Conservation (phyloP, 2,888 invertebrate species). For the Lasioglossum zephyrum region DNA sequence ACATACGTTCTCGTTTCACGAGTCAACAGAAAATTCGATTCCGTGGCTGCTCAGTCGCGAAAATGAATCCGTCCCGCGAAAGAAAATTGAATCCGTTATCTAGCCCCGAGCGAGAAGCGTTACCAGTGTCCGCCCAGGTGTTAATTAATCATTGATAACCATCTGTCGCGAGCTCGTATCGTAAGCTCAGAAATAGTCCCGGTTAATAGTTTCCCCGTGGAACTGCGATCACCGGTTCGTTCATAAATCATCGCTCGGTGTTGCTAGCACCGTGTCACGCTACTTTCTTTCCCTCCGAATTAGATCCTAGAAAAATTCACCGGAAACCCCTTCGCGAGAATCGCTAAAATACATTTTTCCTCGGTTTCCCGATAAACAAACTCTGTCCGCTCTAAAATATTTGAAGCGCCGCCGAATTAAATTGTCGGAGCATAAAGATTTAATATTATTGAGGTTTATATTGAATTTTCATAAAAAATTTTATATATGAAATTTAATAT, state of each 20-base stretch:
- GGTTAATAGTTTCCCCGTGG: slow-evolving; percentile 17
- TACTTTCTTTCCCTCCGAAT: not conserved
- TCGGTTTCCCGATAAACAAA: not conserved
- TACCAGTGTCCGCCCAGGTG: slow-evolving; percentile 18
- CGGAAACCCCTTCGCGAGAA: not conserved
- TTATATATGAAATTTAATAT: too few relatives aligned
- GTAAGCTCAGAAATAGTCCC: slow-evolving; percentile 40
- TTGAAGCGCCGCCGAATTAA: not conserved
- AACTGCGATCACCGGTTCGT: slow-evolving; percentile 25
- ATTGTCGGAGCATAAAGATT: not conserved
- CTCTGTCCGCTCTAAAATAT: not conserved
- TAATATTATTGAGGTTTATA: too few relatives aligned
- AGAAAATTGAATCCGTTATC: slow-evolving; percentile 45
- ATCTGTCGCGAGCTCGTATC: slow-evolving; percentile 32
- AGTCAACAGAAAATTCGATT: not conserved
- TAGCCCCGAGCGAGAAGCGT: slow-evolving; percentile 19
- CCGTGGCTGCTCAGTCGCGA: slow-evolving; percentile 20
- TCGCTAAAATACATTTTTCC: not conserved
- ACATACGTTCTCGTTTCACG: too few relatives aligned
- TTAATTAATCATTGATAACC: slow-evolving; percentile 48
- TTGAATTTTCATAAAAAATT: too few relatives aligned
- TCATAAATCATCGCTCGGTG: slow-evolving; percentile 48
- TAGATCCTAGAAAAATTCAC: not conserved
- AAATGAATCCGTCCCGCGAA: slow-evolving; percentile 16
- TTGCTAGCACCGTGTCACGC: slow-evolving; percentile 9